These are phyloP conservation scores for Pantelozetes paolii DNA, from an alignment of 2,888 invertebrate species.

Conservation along the genomic window DNA sequence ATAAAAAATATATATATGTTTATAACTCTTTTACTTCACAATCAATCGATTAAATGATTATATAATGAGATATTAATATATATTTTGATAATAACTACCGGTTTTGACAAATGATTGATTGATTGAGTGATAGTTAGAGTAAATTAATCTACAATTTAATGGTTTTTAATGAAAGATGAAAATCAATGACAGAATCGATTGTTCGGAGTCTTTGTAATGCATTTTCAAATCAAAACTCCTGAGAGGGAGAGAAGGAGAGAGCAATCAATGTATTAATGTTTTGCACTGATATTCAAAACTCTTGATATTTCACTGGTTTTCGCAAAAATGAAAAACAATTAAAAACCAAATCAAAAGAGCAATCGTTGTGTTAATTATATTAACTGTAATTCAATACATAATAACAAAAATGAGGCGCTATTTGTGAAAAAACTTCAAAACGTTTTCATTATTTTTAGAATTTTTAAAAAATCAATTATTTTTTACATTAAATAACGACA, in stretches of 20 bases:
- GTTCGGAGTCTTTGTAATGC: too few species aligned
- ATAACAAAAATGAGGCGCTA: slow-evolving; percentile 22
- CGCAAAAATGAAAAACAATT: too few species aligned
- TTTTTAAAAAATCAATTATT: slow-evolving; percentile 30
- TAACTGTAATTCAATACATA: slow-evolving; percentile 3
- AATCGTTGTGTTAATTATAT: slow-evolving; percentile 29
- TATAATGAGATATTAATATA: background rate
- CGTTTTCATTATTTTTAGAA: slow-evolving; percentile 30
- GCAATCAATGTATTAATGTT: background rate
- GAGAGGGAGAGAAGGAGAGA: background rate
- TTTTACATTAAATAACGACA: slow-evolving; percentile 34
- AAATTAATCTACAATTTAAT: slow-evolving; percentile 6
- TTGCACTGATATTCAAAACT: background rate
- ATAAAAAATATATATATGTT: slow-evolving; percentile 20
- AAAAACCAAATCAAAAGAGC: background rate
- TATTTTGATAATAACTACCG: slow-evolving; percentile 9
- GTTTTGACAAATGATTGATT: slow-evolving; percentile 8
- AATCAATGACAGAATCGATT: too few species aligned
- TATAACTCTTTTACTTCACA: background rate
- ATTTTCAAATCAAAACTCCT: background rate
- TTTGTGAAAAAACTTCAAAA: background rate
- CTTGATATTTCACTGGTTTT: too few species aligned
- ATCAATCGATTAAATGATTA: background rate
- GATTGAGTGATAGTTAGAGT: too few species aligned
- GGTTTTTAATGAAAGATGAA: too few species aligned